Conservation (phyloP, 1,140 invertebrate genomes). For the Pentalonia nigronervosa region DNA sequence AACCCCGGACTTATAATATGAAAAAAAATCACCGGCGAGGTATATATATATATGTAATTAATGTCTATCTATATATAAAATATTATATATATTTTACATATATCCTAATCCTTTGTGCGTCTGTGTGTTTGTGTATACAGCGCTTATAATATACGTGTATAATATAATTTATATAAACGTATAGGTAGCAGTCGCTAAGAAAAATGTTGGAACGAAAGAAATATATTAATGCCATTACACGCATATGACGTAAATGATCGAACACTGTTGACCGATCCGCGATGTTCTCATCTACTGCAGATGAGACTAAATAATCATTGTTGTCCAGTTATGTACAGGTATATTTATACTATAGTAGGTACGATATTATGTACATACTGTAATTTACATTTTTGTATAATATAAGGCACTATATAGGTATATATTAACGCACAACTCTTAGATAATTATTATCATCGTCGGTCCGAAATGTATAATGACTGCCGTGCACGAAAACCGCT, state of each 20-base stretch:
- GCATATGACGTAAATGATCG: not conserved
- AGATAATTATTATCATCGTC: not conserved
- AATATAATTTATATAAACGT: not conserved
- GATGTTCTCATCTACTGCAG: not conserved
- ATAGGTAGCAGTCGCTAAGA: not conserved
- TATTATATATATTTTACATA: not conserved
- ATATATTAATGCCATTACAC: not conserved
- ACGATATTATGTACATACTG: too few relatives aligned
- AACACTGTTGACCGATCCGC: not conserved
- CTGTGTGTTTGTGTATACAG: not conserved
- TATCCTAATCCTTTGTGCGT: not conserved
- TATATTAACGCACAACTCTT: not conserved
- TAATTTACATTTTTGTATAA: not conserved
- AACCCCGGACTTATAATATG: too few relatives aligned
- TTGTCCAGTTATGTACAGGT: not conserved
- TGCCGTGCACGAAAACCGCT: not conserved
- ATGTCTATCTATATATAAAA: too few relatives aligned
- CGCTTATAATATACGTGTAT: not conserved
- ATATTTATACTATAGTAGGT: not conserved
- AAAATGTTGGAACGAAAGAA: not conserved
- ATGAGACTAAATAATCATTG: not conserved
- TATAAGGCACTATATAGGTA: not conserved
- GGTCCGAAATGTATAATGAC: not conserved
- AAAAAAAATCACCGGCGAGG: too few relatives aligned
- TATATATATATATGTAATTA: too few relatives aligned